Evolutionary conservation across 2,797 vertebrate species (phyloP), one percentile per base, ranked within the genome.

Genomic region (Perodicticus potto): DNA sequence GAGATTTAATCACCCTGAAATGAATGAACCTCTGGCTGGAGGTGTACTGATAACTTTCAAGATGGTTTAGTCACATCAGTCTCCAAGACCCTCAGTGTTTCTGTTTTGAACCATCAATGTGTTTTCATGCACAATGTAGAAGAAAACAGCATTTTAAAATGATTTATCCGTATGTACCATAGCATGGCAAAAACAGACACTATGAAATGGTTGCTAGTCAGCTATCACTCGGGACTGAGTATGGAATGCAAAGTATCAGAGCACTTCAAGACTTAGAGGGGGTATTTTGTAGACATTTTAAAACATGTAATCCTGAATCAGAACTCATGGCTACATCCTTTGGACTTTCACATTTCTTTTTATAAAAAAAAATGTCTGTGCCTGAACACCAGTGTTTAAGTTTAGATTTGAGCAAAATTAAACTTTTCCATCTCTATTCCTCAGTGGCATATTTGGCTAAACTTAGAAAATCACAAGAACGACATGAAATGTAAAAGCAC

Each of bases 1-100:
- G 91, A 89, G 97, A 97, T 96, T 94, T 91, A 77, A 97, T 96
- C 95, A 78, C n/a, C 37, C 72, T 90, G 72, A 93, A 96, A 93
- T 40, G 65, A 95, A 91, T 7, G 17, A 45, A 45, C 78, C 81
- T 40, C 59, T 86, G 37, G 65, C 59, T 95, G 59, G 57, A n/a
- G 55, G 55, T 91, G 23, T 40, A 37, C 27, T 70, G 59, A 65
- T 93, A 87, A 87, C 70, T 97, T 89, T 84, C 27, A 84, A 78
- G 86, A 69, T 29, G 69, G 34, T 74, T 94, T 95, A 70, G 32
- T 96, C 90, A 53, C 29, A 93, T 59, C 65, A 45, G 49, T 86
- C 59, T 65, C 27, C 73, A 27, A 93, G 17, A 6, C 45, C 74
- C 67, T 91, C 13, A 32, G 34, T 78, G 53, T 53, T 83, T 67